These are phyloP conservation scores for Lamellibrachia satsuma DNA, from an alignment of 2,888 invertebrate species.

Conservation along the genomic window DNA sequence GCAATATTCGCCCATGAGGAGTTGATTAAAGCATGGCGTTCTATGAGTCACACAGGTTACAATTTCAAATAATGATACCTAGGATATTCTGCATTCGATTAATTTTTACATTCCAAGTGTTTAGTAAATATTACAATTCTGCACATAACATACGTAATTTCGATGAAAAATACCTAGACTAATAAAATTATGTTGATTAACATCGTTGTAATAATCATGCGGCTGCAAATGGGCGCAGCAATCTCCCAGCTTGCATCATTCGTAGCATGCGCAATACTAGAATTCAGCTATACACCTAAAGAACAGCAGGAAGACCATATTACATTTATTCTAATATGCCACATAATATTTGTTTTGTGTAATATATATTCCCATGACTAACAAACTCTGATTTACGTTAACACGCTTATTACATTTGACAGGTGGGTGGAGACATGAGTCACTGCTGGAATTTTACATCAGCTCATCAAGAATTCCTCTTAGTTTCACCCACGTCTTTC, in stretches of 20 bases:
- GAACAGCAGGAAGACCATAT: neutral
- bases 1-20: neutral
- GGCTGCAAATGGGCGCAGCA: neutral
- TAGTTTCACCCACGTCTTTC: conserved; percentile 13
- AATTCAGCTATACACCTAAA: neutral
- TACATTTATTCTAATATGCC: neutral
- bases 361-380: no score
- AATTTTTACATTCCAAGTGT: neutral
- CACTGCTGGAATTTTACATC: neutral
- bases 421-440: neutral
- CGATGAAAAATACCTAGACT: neutral
- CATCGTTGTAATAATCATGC: neutral
- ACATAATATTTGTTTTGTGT: neutral
- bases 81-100: neutral
- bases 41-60: neutral
- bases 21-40: neutral
- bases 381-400: neutral
- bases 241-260: neutral
- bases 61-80: neutral
- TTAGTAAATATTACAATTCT: neutral
- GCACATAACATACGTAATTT: neutral
- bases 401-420: neutral
- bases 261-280: neutral
- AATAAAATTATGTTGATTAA: neutral
- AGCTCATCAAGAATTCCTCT: neutral